These are phyloP conservation scores for Neomicropteryx cornuta DNA, from an alignment of 1,140 invertebrate genomes.

Conservation along the genomic window DNA sequence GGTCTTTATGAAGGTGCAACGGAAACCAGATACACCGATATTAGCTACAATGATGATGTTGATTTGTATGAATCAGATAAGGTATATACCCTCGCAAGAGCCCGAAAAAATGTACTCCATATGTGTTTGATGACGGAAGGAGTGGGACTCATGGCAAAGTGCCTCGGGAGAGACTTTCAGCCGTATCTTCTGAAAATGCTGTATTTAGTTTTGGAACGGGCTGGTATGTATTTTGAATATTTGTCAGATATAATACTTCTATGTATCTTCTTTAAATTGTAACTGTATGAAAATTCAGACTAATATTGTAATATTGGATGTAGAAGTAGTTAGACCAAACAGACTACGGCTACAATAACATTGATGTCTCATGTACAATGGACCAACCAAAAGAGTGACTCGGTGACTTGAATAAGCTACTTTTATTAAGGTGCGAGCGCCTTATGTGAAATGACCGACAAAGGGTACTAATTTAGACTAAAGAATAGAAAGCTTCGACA, in stretches of 20 bases:
- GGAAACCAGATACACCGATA: constrained; percentile 31
- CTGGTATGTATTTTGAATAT: constrained; percentile 36
- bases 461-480: no score
- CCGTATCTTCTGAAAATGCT: constrained; percentile 48
- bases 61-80: constrained; percentile 9
- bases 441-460: no score
- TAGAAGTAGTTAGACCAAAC: no score
- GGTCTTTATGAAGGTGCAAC: constrained; percentile 29
- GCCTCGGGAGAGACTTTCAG: constrained; percentile 37
- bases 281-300: constrained; percentile 10
- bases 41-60: constrained; percentile 23
- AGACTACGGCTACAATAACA: no score
- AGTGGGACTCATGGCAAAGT: constrained; percentile 43
- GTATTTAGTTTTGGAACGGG: constrained; percentile 54
- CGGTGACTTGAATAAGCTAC: no score
- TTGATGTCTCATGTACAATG: no score
- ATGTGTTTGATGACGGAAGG: constrained; percentile 52
- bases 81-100: constrained; percentile 28
- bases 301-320: no score
- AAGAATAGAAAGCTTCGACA: no score
- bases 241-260: constrained; percentile 6
- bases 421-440: no score
- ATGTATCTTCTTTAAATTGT: constrained; percentile 5
- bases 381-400: no score
- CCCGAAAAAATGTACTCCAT: constrained; percentile 47